Conservation (phyloP, 2,888 invertebrate genomes). For the Conchocele bisecta region DNA sequence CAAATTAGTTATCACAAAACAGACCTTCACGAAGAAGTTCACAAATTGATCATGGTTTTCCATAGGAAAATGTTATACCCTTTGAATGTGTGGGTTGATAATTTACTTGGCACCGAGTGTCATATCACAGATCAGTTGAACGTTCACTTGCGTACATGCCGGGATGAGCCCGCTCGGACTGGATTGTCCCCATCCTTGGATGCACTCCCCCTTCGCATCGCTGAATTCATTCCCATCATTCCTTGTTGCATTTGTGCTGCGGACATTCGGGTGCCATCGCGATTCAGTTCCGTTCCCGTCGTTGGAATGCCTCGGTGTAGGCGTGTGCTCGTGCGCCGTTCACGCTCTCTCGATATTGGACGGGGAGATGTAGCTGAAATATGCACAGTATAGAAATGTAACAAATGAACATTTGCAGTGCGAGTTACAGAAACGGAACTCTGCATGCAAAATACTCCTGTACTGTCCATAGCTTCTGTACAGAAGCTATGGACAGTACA, state of each 20-base stretch:
- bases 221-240: conserved; percentile 72
- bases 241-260: conserved; percentile 72
- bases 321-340: conserved; percentile 78
- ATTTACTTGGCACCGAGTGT: conserved; percentile 5
- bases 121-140: conserved; percentile 7
- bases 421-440: too few relatives aligned
- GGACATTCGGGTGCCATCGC: conserved; percentile 73
- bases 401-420: too few relatives aligned
- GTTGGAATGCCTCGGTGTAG: conserved; percentile 80
- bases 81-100: too few relatives aligned
- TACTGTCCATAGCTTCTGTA: too few relatives aligned
- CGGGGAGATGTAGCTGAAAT: conserved; percentile 79
- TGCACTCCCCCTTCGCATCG: conserved; percentile 77
- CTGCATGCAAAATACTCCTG: too few relatives aligned
- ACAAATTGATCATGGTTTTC: too few relatives aligned
- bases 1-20: too few relatives aligned
- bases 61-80: too few relatives aligned
- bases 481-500: too few relatives aligned
- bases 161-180: conserved; percentile 73
- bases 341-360: conserved; percentile 79
- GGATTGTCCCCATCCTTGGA: conserved; percentile 76
- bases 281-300: conserved; percentile 70
- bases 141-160: conserved; percentile 72
- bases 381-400: too few relatives aligned
- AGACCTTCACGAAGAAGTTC: too few relatives aligned